Base-by-base conservation (phyloP, 2,113 vertebrate genomes). In the Actinemys pallida region DNA sequence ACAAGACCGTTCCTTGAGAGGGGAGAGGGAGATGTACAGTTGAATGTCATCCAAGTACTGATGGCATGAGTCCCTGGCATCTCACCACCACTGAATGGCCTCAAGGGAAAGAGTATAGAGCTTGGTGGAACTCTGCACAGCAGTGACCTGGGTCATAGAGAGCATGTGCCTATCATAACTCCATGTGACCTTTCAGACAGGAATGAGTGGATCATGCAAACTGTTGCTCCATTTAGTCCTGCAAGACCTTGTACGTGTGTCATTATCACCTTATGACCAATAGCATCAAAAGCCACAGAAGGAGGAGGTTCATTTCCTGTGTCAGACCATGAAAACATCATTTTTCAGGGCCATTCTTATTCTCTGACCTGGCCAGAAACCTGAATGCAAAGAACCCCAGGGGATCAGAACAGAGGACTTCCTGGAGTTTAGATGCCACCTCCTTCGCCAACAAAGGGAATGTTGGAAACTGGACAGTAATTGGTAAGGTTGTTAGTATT, bases 31-130 rank as follows among this genome's bases (percentile, higher is more conserved):
- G 39, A 47, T 86, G 54, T 14, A 39, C 24, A 84, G 13, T 22
- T n/a, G 81, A 69, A 31, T 39, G 35, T 27, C 91, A 39, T 10
- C 78, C 16, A 39, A 22, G 16, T n/a, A 39, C 35, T 72, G n/a
- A 39, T 39, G n/a, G n/a, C 35, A 69, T n/a, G 35, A 69, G 35
- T 16, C 35, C 35, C n/a, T 69, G 35, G 35, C 65, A 72, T 72
- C 65, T 72, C 65, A n/a, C n/a, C 39, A 22, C 0, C 8, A 2
- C 25, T 72, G 49, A 31, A 1, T 5, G 5, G 20, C 25, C 29
- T 85, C 86, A 45, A 24, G 4, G 5, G 84, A 65, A 50, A 7
- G 1, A 8, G 27, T 4, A 82, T 53, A 0, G 56, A 57, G 56
- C 24, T 27, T 0, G 0, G 2, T 14, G 11, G 20, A 20, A 91